These are phyloP conservation scores for Ctenopoma multispine DNA, from an alignment of 2,797 vertebrate species.

Conservation along the genomic window DNA sequence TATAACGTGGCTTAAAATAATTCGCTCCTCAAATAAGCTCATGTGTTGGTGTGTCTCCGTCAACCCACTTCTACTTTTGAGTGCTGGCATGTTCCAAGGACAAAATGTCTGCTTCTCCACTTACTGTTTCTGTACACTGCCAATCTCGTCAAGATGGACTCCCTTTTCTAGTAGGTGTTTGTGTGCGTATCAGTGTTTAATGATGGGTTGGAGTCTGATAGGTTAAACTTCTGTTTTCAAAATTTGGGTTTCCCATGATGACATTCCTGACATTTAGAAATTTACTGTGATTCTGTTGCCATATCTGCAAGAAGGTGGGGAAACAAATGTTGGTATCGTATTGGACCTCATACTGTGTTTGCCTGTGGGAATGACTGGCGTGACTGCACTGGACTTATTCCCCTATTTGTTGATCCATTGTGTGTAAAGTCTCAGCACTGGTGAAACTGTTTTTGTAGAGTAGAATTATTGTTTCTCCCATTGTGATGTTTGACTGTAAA, in stretches of 20 bases:
- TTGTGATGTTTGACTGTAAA: slow-evolving; percentile 84
- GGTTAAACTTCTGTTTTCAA: slow-evolving; percentile 58
- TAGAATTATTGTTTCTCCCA: slow-evolving; percentile 83
- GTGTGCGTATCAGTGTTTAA: slow-evolving; percentile 66
- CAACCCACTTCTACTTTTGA: slow-evolving; percentile 56
- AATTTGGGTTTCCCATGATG: slow-evolving; percentile 54
- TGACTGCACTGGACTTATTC: slow-evolving; percentile 70
- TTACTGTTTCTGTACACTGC: slow-evolving; percentile 71
- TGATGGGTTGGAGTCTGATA: slow-evolving; percentile 58
- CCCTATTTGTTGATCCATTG: slow-evolving; percentile 72
- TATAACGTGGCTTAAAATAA: slow-evolving; percentile 71
- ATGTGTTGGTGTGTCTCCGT: slow-evolving; percentile 63
- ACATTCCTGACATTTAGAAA: slow-evolving; percentile 55
- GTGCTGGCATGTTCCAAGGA: slow-evolving; percentile 60
- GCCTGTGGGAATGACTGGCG: slow-evolving; percentile 69
- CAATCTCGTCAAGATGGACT: slow-evolving; percentile 65
- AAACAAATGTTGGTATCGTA: slow-evolving; percentile 63
- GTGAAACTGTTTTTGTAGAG: slow-evolving; percentile 87
- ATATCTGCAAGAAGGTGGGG: slow-evolving; percentile 61
- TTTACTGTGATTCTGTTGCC: slow-evolving; percentile 66
- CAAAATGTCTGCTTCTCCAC: slow-evolving; percentile 60
- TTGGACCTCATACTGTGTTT: slow-evolving; percentile 79
- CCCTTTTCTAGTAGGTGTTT: slow-evolving; percentile 69
- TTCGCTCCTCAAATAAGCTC: slow-evolving; percentile 61
- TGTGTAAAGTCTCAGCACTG: slow-evolving; percentile 88